Percentiles rank a stretch among this genome's conserved stretches.
These are phyloP conservation scores for Ptilonorhynchus violaceus DNA, from an alignment of 2,113 vertebrate species.

Conservation along the genomic window DNA sequence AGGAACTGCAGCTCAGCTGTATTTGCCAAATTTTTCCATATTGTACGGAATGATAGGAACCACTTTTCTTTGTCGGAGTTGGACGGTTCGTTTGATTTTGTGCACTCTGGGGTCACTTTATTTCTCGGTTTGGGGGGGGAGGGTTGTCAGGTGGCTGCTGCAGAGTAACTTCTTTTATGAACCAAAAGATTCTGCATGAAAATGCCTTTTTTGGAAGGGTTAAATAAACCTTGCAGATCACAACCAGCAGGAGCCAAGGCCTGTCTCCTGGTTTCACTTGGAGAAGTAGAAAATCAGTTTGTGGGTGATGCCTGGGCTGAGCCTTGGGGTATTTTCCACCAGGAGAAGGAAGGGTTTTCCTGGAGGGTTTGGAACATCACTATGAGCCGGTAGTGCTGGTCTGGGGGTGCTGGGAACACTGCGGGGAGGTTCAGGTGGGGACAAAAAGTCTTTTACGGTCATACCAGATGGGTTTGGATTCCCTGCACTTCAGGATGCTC, in stretches of 20 bases:
- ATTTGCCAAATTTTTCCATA: background rate
- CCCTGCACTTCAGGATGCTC: background rate
- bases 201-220: background rate
- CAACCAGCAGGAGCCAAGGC: background rate
- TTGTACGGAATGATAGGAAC: background rate
- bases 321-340: background rate
- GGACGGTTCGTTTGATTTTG: background rate
- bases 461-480: background rate
- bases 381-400: background rate
- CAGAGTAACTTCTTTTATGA: background rate
- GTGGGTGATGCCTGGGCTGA: background rate
- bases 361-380: background rate
- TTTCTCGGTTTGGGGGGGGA: background rate
- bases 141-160: background rate
- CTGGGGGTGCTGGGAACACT: background rate
- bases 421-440: rapidly evolving
- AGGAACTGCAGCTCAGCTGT: background rate
- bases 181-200: constrained; percentile 45
- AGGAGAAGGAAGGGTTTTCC: background rate
- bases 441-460: background rate
- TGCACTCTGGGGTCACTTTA: background rate
- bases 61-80: background rate
- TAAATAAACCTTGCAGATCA: constrained; percentile 53
- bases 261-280: background rate
- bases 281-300: background rate